phyloP scores from a whole-genome alignment of 2,113 vertebrate genomes.

The Acinonyx jubatus region DNA sequence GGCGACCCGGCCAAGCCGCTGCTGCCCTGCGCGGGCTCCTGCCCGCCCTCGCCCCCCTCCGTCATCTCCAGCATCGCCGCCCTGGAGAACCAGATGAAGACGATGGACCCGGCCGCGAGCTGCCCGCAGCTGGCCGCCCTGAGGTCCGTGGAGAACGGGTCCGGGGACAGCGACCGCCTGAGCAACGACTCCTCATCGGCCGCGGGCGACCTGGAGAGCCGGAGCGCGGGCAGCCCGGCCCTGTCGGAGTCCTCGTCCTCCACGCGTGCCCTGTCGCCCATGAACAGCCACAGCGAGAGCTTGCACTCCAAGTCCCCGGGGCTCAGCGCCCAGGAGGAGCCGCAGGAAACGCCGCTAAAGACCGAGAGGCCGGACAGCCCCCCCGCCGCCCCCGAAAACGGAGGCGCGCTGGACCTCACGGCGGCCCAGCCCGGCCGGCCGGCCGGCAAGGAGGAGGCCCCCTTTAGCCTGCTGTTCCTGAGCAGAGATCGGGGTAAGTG shows the following conservation, averaged over 20 bases:
- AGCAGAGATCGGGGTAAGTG: slow-evolving; percentile 96
- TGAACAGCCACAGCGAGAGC: slow-evolving; percentile 93
- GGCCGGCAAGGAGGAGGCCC: slow-evolving; percentile 95
- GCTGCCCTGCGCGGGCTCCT: slow-evolving; percentile 87
- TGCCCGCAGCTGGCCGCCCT: slow-evolving; percentile 89
- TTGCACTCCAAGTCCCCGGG: slow-evolving; percentile 94
- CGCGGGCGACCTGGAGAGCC: slow-evolving; percentile 93
- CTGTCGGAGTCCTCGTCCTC: slow-evolving; percentile 96
- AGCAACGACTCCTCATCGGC: slow-evolving; percentile 93
- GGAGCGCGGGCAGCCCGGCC: slow-evolving; percentile 95
- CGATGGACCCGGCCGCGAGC: slow-evolving; percentile 95
- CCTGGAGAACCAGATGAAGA: slow-evolving; percentile 99
- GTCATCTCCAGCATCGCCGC: slow-evolving; percentile 98
- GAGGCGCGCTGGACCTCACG: slow-evolving; percentile 96
- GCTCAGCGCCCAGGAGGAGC: slow-evolving; percentile 89
- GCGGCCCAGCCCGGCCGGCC: slow-evolving; percentile 91
- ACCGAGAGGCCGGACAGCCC: slow-evolving; percentile 96
- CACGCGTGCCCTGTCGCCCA: slow-evolving; percentile 94
- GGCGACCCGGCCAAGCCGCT: slow-evolving; percentile 88
- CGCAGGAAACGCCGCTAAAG: slow-evolving; percentile 92
- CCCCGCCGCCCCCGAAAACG: slow-evolving; percentile 89
- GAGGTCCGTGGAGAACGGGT: slow-evolving; percentile 92
- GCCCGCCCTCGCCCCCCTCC: slow-evolving; percentile 94
- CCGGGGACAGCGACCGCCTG: slow-evolving; percentile 93
- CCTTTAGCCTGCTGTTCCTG: slow-evolving; percentile 98